phyloP scores from a whole-genome alignment of 2,113 vertebrate species.

The cat (Felis catus) region F.catus_Fca126_mat1.0 CM031415.1:86238001-86238500 shows the following conservation, averaged over 20 bases:
- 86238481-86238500: neutral
- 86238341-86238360: neutral
- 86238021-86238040: neutral
- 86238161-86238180: neutral
- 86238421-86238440: neutral
- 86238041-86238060: neutral
- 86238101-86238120: constrained; percentile 15
- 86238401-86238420: neutral
- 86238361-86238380: neutral
- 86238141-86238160: neutral
- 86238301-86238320: neutral
- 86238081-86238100: neutral
- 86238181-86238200: neutral
- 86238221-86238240: neutral
- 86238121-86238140: neutral
- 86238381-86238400: neutral
- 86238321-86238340: neutral
- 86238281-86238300: accelerated
- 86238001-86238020: neutral
- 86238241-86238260: neutral
- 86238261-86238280: neutral
- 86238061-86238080: neutral
- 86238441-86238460: neutral
- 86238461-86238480: neutral
- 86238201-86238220: neutral